Conservation (phyloP, 2,888 invertebrate genomes). For the Willowsia nigromaculata region DNA sequence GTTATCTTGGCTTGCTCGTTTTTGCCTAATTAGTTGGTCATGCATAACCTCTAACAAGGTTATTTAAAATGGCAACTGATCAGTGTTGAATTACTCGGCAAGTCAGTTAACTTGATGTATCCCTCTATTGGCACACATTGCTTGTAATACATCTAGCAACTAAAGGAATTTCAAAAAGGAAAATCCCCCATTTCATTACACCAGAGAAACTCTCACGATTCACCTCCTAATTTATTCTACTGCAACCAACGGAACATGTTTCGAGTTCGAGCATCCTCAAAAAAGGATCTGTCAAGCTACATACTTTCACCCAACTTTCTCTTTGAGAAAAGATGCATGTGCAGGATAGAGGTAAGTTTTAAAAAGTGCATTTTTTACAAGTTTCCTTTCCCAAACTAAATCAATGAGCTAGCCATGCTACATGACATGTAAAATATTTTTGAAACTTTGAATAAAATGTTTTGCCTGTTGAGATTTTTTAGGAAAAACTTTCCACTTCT, state of each 20-base stretch:
- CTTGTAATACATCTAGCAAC: not conserved
- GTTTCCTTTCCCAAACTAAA: no score
- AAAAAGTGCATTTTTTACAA: no score
- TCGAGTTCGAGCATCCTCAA: no score
- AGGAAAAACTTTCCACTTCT: not conserved
- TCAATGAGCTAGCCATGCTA: no score
- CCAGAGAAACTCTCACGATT: not conserved
- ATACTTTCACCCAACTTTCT: no score
- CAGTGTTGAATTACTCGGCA: not conserved
- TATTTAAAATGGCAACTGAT: not conserved
- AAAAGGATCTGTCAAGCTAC: no score
- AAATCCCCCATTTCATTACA: not conserved
- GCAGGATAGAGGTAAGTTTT: no score
- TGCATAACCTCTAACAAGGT: not conserved
- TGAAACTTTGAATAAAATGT: not conserved
- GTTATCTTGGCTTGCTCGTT: constrained; percentile 49
- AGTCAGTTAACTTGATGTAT: constrained; percentile 24
- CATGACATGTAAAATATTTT: not conserved
- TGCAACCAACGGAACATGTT: no score
- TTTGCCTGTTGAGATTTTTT: not conserved
- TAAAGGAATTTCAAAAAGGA: not conserved
- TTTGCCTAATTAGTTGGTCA: constrained; percentile 40
- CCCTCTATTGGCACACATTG: constrained; percentile 13
- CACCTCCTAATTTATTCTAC: no score
- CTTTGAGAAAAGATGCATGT: not conserved